Conservation (phyloP, 2,113 vertebrate genomes). For the Pardalotus punctatus region DNA sequence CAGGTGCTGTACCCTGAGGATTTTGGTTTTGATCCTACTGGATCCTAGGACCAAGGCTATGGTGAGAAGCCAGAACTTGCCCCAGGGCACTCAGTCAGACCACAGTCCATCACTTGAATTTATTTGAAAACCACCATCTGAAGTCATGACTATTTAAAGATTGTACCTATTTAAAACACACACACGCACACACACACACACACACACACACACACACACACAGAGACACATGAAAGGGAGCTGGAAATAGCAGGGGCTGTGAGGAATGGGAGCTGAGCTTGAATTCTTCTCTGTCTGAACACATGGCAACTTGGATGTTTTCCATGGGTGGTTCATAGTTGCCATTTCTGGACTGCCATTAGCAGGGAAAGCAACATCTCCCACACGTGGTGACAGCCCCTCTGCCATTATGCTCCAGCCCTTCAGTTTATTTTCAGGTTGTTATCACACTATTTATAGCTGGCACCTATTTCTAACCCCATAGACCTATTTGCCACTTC, state of each 20-base stretch:
- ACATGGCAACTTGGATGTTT: background rate
- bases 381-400: background rate
- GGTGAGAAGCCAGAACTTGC: background rate
- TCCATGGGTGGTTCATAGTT: background rate
- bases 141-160: slow-evolving; percentile 23
- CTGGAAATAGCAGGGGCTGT: background rate
- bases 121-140: background rate
- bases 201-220: background rate
- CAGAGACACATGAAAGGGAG: background rate
- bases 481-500: accelerated
- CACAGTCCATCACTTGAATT: background rate
- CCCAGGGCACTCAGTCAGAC: background rate
- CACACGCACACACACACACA: background rate
- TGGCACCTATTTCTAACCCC: background rate
- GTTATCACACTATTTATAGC: background rate
- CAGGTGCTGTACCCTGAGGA: background rate
- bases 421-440: background rate
- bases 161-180: background rate
- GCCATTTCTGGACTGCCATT: background rate
- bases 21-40: background rate
- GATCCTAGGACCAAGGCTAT: background rate
- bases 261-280: background rate
- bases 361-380: background rate
- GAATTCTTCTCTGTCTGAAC: background rate
- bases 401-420: background rate